A percentile compares a stretch with the other conserved stretches of the same genome.
These are phyloP conservation scores for Poeciliopsis paucimaculata DNA, from an alignment of 2,797 vertebrate genomes.

Conservation along the genomic window DNA sequence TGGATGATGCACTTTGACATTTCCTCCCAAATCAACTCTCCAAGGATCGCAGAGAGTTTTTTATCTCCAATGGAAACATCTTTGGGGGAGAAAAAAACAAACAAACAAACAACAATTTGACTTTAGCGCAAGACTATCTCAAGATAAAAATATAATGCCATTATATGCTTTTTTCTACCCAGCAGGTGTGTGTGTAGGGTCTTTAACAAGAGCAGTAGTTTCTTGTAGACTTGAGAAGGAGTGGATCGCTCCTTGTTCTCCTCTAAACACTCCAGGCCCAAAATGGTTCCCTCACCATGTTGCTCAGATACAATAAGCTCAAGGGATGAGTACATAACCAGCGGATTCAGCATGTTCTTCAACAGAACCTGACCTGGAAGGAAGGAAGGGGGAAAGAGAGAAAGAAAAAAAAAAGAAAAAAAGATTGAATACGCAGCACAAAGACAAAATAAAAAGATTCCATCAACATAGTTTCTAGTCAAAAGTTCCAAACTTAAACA, in stretches of 20 bases:
- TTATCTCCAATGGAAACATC: slow-evolving; percentile 81
- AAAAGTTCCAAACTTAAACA: neutral
- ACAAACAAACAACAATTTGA: neutral
- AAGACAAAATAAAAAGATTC: neutral
- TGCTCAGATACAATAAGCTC: slow-evolving; percentile 78
- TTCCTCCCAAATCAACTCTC: slow-evolving; percentile 91
- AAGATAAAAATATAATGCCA: neutral
- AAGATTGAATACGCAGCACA: neutral
- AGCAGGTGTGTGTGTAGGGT: slow-evolving; percentile 86
- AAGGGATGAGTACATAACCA: slow-evolving; percentile 84
- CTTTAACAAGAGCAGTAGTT: slow-evolving; percentile 86
- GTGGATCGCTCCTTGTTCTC: slow-evolving; percentile 75
- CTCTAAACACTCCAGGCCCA: slow-evolving; percentile 80
- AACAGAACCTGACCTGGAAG: slow-evolving; percentile 88
- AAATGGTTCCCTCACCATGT: slow-evolving; percentile 66
- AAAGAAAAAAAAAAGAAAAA: neutral
- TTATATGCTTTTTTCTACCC: slow-evolving; percentile 75
- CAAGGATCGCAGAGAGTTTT: slow-evolving; percentile 84
- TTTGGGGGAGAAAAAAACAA: slow-evolving; percentile 55
- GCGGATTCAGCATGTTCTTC: slow-evolving; percentile 88
- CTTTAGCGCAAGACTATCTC: neutral
- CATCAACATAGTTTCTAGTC: neutral
- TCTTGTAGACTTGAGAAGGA: slow-evolving; percentile 88
- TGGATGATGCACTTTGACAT: slow-evolving; percentile 91
- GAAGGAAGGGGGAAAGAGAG: neutral